phyloP scores from a whole-genome alignment of 2,797 vertebrate genomes.

The Siniperca obscura region DNA sequence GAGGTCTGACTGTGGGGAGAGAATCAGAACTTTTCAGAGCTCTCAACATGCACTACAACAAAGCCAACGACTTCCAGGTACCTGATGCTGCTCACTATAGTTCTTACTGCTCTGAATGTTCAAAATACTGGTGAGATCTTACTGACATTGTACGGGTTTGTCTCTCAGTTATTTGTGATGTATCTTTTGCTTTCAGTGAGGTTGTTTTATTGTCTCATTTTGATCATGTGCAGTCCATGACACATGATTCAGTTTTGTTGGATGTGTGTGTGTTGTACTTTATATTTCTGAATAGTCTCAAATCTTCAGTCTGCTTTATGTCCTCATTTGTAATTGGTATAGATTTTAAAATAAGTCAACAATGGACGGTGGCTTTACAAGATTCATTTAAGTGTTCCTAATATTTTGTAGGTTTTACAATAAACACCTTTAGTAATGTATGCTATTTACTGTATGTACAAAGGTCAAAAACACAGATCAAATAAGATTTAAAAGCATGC shows the following conservation, averaged over 20 bases:
- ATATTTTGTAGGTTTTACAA: not conserved
- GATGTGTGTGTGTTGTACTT: not conserved
- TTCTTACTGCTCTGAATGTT: not conserved
- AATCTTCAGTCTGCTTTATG: not conserved
- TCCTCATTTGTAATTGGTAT: not conserved
- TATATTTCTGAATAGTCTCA: not conserved
- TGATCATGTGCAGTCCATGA: not conserved
- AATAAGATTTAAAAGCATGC: not conserved
- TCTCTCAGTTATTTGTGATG: not conserved
- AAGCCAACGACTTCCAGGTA: slow-evolving; percentile 94
- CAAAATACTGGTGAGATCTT: not conserved
- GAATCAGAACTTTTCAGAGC: slow-evolving; percentile 92
- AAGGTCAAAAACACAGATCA: not conserved
- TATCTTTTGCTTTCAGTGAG: not conserved
- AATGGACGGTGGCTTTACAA: not conserved
- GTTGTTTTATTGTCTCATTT: not conserved
- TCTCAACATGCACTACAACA: slow-evolving; percentile 95
- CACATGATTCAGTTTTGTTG: slow-evolving; percentile 4
- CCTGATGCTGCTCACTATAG: not conserved
- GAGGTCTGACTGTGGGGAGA: slow-evolving; percentile 86
- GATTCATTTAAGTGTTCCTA: not conserved
- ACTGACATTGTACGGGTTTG: not conserved
- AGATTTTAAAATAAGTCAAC: not conserved
- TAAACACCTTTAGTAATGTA: too few relatives aligned
- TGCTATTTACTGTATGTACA: not conserved